phyloP scores from a whole-genome alignment of 1,140 invertebrate genomes.

The Hyles vespertilio region DNA sequence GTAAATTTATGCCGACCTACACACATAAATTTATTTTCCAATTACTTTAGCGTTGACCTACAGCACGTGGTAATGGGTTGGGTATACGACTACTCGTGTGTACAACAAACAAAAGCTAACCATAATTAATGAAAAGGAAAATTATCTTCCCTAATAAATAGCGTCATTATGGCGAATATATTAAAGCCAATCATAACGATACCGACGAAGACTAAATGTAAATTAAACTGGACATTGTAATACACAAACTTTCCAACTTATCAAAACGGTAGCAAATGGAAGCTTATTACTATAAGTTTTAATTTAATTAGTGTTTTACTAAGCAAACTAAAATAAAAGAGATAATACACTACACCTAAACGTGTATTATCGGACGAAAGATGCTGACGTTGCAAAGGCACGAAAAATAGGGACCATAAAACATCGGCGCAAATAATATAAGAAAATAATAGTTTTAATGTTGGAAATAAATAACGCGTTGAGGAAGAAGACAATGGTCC shows the following conservation, averaged over 20 bases:
- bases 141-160: slow-evolving; percentile 38
- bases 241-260: too few species aligned
- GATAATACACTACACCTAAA: too few species aligned
- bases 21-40: slow-evolving; percentile 12
- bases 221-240: too few species aligned
- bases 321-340: too few species aligned
- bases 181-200: too few species aligned
- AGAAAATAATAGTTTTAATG: slow-evolving; percentile 67
- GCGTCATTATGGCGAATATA: slow-evolving; percentile 30
- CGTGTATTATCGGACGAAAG: slow-evolving; percentile 38
- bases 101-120: slow-evolving; percentile 16
- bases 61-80: slow-evolving; percentile 1
- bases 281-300: too few species aligned
- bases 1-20: too few species aligned
- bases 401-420: slow-evolving; percentile 52
- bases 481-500: slow-evolving; percentile 61
- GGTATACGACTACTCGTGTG: slow-evolving; percentile 3
- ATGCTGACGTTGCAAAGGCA: slow-evolving; percentile 47
- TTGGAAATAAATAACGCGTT: slow-evolving; percentile 65
- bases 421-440: slow-evolving; percentile 31
- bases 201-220: too few species aligned
- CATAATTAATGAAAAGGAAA: slow-evolving; percentile 26
- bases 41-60: slow-evolving; percentile 19
- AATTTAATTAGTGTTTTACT: too few species aligned
- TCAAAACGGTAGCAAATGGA: too few species aligned